These are phyloP conservation scores for Cheumatopsyche charites DNA, from an alignment of 1,140 invertebrate genomes.

Conservation along the genomic window DNA sequence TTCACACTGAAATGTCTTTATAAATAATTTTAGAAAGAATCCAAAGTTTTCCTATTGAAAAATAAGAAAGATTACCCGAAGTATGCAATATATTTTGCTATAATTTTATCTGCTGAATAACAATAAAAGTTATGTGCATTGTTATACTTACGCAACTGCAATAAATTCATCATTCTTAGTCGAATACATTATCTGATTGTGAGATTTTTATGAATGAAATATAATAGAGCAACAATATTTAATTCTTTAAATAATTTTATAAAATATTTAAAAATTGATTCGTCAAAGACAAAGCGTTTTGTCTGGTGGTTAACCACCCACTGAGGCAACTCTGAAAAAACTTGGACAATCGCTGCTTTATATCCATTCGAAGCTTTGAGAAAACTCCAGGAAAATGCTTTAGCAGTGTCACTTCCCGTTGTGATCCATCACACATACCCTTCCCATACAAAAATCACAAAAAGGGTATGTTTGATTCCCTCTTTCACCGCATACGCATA, in stretches of 20 bases:
- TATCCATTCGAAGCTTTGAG: conserved; percentile 20
- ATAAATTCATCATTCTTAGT: conserved; percentile 41
- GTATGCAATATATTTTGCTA: no score
- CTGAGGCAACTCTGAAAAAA: no score
- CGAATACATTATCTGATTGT: conserved; percentile 24
- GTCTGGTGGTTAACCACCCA: no score
- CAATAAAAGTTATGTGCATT: background rate
- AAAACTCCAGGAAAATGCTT: conserved; percentile 41
- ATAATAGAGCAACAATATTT: no score
- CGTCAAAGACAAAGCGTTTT: no score
- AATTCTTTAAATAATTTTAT: no score
- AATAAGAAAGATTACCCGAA: no score
- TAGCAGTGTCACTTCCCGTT: conserved; percentile 47
- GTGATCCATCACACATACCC: conserved; percentile 43
- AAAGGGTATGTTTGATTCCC: conserved; percentile 30
- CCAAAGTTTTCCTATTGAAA: no score
- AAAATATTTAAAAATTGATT: no score
- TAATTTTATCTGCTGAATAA: background rate
- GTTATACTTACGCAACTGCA: conserved; percentile 11
- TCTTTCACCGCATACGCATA: background rate
- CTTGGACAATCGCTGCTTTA: no score
- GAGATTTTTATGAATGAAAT: no score
- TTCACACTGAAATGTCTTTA: no score
- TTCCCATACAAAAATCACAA: conserved; percentile 23
- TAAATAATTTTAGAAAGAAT: background rate